Conservation (phyloP, 1,140 invertebrate genomes). For the Drosophila varians region DNA sequence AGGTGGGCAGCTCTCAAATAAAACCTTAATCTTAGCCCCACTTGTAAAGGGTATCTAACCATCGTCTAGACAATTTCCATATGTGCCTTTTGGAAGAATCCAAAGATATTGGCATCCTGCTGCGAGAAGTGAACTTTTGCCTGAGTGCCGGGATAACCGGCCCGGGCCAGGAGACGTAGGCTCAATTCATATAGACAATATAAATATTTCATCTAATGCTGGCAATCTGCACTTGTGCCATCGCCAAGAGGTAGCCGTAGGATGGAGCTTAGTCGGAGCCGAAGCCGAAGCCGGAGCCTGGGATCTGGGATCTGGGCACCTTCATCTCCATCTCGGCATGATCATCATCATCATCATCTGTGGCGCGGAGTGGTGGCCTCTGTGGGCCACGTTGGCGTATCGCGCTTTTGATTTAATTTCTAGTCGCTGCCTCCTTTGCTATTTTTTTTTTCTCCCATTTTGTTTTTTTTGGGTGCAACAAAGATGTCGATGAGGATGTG, state of each 20-base stretch:
- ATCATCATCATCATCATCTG: constrained; percentile 64
- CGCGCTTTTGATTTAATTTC: constrained; percentile 79
- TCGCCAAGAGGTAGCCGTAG: constrained; percentile 37
- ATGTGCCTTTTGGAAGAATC: constrained; percentile 6
- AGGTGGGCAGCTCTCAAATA: background rate
- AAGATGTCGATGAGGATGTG: constrained; percentile 69
- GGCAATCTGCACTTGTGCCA: constrained; percentile 83
- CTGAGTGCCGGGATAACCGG: constrained; percentile 33
- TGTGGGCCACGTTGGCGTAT: constrained; percentile 69
- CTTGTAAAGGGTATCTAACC: constrained; percentile 1
- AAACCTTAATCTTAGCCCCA: background rate
- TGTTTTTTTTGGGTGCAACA: constrained; percentile 61
- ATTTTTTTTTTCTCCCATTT: constrained; percentile 6
- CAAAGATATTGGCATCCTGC: constrained; percentile 60
- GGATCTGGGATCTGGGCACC: constrained; percentile 29
- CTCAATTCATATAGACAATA: constrained; percentile 83
- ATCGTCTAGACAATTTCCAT: background rate
- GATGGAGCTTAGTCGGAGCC: constrained; percentile 4
- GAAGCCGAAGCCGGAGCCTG: background rate
- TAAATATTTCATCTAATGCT: constrained; percentile 83
- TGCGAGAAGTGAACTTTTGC: constrained; percentile 71
- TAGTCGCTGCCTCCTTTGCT: constrained; percentile 33
- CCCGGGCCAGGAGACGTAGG: constrained; percentile 46
- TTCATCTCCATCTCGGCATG: constrained; percentile 29
- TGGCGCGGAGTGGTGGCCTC: constrained; percentile 47